Evolutionary conservation across 1,140 invertebrate species (phyloP).

Genomic region (Drosophila insularis): DNA sequence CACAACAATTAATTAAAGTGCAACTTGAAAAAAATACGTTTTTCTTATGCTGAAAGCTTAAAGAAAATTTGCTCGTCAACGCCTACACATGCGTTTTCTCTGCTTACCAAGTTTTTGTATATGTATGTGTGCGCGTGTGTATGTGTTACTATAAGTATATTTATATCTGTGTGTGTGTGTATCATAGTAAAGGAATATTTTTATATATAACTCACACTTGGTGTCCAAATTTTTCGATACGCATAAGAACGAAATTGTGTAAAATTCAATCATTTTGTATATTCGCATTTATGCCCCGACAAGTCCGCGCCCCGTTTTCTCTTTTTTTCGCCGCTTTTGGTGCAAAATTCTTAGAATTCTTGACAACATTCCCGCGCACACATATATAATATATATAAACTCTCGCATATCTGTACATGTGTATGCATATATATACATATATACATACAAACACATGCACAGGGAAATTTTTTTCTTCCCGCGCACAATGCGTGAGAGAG

Average conservation of each 20-base stretch:
- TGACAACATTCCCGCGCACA: constrained; percentile 76
- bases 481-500: constrained; percentile 15
- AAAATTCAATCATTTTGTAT: neutral
- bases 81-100: constrained; percentile 22
- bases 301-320: constrained; percentile 31
- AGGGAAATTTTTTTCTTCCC: constrained; percentile 15
- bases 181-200: neutral
- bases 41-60: neutral
- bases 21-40: neutral
- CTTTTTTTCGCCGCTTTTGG: constrained; percentile 32
- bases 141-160: constrained; percentile 14
- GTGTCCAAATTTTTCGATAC: neutral
- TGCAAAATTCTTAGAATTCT: constrained; percentile 79
- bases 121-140: constrained; percentile 11
- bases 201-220: neutral
- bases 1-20: constrained; percentile 1
- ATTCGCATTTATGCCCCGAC: no score
- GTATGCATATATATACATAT: constrained; percentile 22
- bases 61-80: constrained; percentile 9
- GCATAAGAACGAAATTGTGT: constrained; percentile 10
- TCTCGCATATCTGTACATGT: constrained; percentile 46
- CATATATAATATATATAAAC: constrained; percentile 28
- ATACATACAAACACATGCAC: constrained; percentile 44
- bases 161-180: constrained; percentile 12
- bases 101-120: constrained; percentile 6